phyloP scores from a whole-genome alignment of 2,888 invertebrate species.

The Megamerina dolium region DNA sequence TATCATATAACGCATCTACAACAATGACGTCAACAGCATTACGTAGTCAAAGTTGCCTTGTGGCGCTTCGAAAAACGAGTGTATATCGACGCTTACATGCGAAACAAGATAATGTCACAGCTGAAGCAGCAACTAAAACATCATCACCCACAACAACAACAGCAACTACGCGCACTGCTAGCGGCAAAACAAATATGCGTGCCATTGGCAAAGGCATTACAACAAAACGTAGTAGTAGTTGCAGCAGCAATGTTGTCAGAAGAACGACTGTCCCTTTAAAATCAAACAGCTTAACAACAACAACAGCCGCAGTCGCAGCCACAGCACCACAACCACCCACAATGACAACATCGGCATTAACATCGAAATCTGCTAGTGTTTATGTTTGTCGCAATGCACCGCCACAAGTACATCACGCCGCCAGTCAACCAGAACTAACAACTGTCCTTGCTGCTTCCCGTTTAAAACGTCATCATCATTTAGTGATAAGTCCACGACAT shows the following conservation, averaged over 20 bases:
- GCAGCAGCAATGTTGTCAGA: constrained; percentile 10
- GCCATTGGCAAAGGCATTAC: constrained; percentile 30
- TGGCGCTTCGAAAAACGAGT: too few relatives aligned
- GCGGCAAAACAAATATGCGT: background rate
- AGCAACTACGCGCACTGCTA: background rate
- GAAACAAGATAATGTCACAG: too few relatives aligned
- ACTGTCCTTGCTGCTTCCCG: too few relatives aligned
- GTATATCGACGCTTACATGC: too few relatives aligned
- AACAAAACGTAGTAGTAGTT: constrained; percentile 1
- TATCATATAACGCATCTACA: background rate
- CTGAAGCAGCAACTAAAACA: too few relatives aligned
- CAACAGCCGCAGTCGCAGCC: background rate
- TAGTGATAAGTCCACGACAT: too few relatives aligned
- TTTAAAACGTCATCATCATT: too few relatives aligned
- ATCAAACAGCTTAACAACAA: too few relatives aligned
- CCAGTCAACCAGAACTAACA: too few relatives aligned
- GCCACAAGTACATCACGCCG: too few relatives aligned
- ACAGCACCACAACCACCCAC: background rate
- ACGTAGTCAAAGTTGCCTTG: constrained; percentile 9
- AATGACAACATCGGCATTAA: too few relatives aligned
- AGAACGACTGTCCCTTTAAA: background rate
- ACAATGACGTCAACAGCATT: background rate
- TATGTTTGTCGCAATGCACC: constrained; percentile 2
- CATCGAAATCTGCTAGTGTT: background rate
- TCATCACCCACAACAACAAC: too few relatives aligned